These are phyloP conservation scores for Ramphastos sulfuratus DNA, from an alignment of 2,113 vertebrate species.

Conservation along the genomic window DNA sequence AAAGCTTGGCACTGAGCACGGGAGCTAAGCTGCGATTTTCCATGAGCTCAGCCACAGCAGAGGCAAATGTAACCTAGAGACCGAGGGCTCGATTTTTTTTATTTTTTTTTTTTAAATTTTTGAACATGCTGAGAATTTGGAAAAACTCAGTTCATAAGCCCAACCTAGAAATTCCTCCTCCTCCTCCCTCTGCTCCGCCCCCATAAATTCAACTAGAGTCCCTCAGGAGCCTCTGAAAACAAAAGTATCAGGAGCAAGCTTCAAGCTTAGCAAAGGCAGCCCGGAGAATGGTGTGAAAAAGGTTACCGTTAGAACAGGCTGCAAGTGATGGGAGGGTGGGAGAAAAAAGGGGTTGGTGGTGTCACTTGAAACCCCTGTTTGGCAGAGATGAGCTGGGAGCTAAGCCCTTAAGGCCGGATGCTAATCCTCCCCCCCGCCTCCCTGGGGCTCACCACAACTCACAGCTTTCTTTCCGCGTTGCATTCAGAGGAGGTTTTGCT, in stretches of 20 bases:
- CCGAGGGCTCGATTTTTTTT: background rate
- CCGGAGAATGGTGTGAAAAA: fast-evolving
- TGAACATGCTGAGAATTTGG: background rate
- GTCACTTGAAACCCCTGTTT: background rate
- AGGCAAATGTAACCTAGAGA: slow-evolving; percentile 46
- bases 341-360: background rate
- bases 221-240: background rate
- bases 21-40: slow-evolving; percentile 58
- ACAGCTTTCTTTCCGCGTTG: background rate
- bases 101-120: background rate
- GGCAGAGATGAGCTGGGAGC: background rate
- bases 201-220: background rate
- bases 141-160: background rate
- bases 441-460: background rate
- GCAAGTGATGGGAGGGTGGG: background rate
- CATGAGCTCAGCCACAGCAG: slow-evolving; percentile 58
- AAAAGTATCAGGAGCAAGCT: background rate
- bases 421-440: background rate
- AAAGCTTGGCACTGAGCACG: slow-evolving; percentile 45
- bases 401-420: background rate
- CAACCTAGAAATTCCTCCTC: background rate
- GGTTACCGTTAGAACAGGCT: background rate
- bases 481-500: background rate
- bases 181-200: background rate
- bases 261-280: background rate